phyloP scores from a whole-genome alignment of 2,888 invertebrate genomes.

The Cloeon dipterum region DNA sequence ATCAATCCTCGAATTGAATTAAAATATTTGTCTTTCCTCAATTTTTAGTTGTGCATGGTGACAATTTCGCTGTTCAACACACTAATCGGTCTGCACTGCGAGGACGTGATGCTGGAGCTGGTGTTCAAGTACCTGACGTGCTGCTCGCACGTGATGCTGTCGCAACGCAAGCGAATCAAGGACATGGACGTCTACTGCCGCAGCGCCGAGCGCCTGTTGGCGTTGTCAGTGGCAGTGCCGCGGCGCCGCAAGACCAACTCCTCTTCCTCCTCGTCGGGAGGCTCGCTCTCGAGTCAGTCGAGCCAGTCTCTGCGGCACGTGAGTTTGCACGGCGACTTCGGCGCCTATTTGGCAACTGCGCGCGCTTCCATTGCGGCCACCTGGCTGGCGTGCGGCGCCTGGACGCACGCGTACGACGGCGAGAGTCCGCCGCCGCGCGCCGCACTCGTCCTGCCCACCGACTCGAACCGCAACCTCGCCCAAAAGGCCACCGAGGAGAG shows the following conservation, averaged over 20 bases:
- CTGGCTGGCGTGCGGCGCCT: conserved; percentile 45
- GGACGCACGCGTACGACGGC: conserved; percentile 62
- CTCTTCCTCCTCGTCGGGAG: conserved; percentile 7
- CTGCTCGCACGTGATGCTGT: conserved; percentile 57
- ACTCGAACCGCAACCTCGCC: neutral
- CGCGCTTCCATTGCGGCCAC: conserved; percentile 52
- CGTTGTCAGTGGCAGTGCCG: conserved; percentile 37
- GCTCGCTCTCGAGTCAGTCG: conserved; percentile 5
- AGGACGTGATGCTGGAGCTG: conserved; percentile 85
- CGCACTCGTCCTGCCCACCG: neutral
- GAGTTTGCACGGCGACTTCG: conserved; percentile 55
- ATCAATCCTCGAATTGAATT: too few species aligned
- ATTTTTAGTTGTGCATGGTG: conserved; percentile 51
- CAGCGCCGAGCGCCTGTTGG: conserved; percentile 50
- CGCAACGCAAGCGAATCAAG: conserved; percentile 45
- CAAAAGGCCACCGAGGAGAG: conserved; percentile 17
- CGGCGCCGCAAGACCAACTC: conserved; percentile 6
- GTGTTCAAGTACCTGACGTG: conserved; percentile 66
- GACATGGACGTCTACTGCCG: conserved; percentile 50
- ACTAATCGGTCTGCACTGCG: conserved; percentile 75
- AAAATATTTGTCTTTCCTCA: too few species aligned
- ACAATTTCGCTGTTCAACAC: conserved; percentile 80
- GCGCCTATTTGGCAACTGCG: conserved; percentile 71
- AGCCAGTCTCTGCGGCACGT: conserved; percentile 18
- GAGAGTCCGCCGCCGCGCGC: conserved; percentile 16